These are phyloP conservation scores for Magallana ariakensis DNA, from an alignment of 1,140 invertebrate genomes.

Conservation along the genomic window DNA sequence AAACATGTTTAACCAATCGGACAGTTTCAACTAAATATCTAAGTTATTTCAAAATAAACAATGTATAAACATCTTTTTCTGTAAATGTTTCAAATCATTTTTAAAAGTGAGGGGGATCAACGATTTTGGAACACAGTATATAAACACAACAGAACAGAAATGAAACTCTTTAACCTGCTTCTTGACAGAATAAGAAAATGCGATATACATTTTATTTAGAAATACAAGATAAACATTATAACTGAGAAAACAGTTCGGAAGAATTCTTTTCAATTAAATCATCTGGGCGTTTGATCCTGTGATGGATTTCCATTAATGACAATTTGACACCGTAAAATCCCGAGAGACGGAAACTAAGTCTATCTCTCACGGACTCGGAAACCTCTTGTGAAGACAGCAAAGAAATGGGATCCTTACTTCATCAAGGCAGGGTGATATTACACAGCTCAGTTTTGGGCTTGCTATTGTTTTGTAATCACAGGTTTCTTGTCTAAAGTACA, in stretches of 20 bases:
- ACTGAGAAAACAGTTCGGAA: background rate
- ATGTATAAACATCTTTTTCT: no score
- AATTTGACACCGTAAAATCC: background rate
- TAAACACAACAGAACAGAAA: no score
- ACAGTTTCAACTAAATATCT: no score
- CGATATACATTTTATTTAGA: no score
- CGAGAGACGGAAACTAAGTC: background rate
- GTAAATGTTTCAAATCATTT: no score
- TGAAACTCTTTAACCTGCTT: no score
- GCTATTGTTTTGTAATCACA: background rate
- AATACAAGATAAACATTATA: background rate
- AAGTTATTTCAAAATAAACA: no score
- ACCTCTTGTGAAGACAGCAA: background rate
- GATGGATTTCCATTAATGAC: slow-evolving; percentile 3
- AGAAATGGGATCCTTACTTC: background rate
- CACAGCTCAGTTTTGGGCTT: background rate
- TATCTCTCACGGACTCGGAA: background rate
- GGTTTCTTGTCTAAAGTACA: background rate
- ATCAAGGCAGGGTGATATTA: background rate
- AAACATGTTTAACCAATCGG: no score
- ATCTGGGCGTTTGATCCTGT: background rate
- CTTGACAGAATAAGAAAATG: no score
- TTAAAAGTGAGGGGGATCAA: no score
- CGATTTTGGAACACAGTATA: no score
- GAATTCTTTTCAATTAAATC: background rate